Evolutionary conservation across 2,888 invertebrate genomes (phyloP), one percentile per base, ranked within the genome.

Genomic region (Diarsia dahlii): DNA sequence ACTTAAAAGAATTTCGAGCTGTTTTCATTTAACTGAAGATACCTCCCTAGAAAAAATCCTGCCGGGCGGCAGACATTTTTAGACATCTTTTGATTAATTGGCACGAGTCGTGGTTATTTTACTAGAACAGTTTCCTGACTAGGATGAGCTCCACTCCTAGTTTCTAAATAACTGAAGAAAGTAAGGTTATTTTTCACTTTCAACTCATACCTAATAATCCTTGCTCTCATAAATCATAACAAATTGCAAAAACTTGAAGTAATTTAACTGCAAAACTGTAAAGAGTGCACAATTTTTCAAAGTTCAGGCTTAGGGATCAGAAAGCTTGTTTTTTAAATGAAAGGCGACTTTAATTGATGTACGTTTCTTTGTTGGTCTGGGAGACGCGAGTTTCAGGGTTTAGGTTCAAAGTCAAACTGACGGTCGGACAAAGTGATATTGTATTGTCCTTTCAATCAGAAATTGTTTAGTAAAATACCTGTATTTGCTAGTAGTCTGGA

Each of bases 231-330:
- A 34, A 83, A 62, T 71, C 48, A 71, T 54, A 77, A 34, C 28
- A 58, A 39, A 81, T 72, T 83, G 83, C 78, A 70, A 78, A 65
- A 56, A 50, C 45, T 60, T 15, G 13, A 48, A 69, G 28, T 3
- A 62, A 77, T 67, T 52, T 39, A 62, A 10, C 28, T 67, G n/a
- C 23, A 28, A 34, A 50, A 79, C 46, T 12, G 48, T 46, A 28
- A n/a, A 80, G 56, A 80, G 66, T 82, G 65, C 62, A 75, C 6
- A 39, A 28, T 50, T 66, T 69, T 75, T 56, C 39, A 34, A 23
- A 48, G 12, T 74, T 62, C 28, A 63, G 18, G 5, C 23, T 15
- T 58, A 8, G 15, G 58, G 13, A 79, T 39, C 28, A 58, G 12
- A 1, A 54, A n/a, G 10, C 12, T 58, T n/a, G n/a, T 34, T 65